Evolutionary conservation across 2,888 invertebrate genomes (phyloP), one percentile per base, ranked within the genome.

Genomic region (Euclidia mi): DNA sequence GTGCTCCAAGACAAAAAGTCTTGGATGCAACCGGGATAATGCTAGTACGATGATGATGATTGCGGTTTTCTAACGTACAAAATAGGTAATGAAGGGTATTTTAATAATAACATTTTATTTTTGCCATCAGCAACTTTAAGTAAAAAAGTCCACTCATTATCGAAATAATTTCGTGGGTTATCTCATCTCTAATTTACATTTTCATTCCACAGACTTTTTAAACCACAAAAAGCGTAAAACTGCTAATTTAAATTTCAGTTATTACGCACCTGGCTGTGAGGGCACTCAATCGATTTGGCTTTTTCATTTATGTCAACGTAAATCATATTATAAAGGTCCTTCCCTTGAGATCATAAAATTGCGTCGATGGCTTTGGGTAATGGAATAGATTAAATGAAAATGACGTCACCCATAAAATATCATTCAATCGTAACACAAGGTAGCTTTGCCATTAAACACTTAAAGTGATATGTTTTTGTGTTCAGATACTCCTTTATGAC

Each of bases 321-420:
- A 49, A 49, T 42, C 34, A 41, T 34, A 20, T 49, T 41, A 41
- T 15, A 25, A 42, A 32, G 42, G 49, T 40, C 14, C 12, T 25
- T 35, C n/a, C 35, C 12, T 18, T 9, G 35, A 25, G 37, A 18
- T 31, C 43, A 18, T 51, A 14, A 37, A 44, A 51, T 44, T 29
- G 44, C 42, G 29, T 51, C 28, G 17, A 29, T 29, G 9, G 14
- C 43, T 35, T 12, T 15, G 40, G 14, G 34, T 42, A 51, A 43
- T 43, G 50, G 35, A 43, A 37, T 11, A 37, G 43, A 37, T 44
- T 37, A 43, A 51, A 51, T 43, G 37, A 51, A 31, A 18, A 51
- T 51, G 43, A 44, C 43, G 11, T 44, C 43, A 28, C 29, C 37
- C 37, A 49, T 50, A 31, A 43, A 50, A 50, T 28, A 12, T 42